Base-by-base conservation (phyloP, 2,113 vertebrate species). In the Osmerus mordax region DNA sequence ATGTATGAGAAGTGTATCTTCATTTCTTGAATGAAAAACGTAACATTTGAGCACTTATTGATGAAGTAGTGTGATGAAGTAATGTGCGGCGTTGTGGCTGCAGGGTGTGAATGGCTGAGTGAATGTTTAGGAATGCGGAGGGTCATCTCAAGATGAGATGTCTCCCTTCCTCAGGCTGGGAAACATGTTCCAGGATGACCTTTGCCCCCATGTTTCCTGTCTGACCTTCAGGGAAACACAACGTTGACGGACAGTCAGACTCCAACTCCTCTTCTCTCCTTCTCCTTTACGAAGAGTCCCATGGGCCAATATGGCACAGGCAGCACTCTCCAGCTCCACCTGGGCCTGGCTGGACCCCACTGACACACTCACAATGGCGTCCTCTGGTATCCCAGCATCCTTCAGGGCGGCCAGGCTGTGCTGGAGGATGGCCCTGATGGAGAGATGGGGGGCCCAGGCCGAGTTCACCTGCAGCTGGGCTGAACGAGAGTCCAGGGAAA, bases 181-280 rank as follows among this genome's bases (percentile, higher is more conserved):
- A 77, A 73, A 79, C 67, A 73, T 75, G 76, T 56, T 28, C 6
- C 8, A 19, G 41, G 9, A n/a, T 63, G 32, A n/a, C 52, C 47
- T 25, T 59, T n/a, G 72, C 56, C 52, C 6, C 55, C 60, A 71
- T 87, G 86, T 90, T 91, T 88, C 87, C 86, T 72, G 29, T 87
- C 89, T 86, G 60, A 92, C 89, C 88, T 90, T 87, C 60, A 64
- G 28, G 28, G 32, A 32, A 36, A 67, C 69, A 78, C 89, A 88
- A 69, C 36, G 70, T 65, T 85, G 86, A 32, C 25, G 79, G 69
- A 78, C 55, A 3, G 68, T 70, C 64, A 88, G 7, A 16, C 4
- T 82, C 90, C 88, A 90, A 36, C 29, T 80, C 65, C 55, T 75
- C 29, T 28, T 71, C 55, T 63, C 56, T 11, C 3, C 74, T 76